Evolutionary conservation across 2,113 vertebrate genomes (phyloP).

Genomic region (Emydocephalus ijimae): DNA sequence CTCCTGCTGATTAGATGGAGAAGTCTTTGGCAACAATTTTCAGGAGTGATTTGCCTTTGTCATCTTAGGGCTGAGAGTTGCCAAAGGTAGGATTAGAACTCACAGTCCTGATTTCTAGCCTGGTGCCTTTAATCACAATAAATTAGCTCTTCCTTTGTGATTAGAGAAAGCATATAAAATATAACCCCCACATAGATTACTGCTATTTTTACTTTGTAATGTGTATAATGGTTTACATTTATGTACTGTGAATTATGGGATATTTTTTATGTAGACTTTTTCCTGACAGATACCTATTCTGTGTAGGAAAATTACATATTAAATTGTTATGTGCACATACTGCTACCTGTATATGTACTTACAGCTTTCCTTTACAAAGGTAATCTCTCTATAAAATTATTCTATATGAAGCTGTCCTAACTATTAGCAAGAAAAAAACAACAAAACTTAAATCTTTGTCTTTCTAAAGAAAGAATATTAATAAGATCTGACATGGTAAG

Average conservation of each 20-base stretch:
- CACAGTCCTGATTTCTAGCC: neutral
- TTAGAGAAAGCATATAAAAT: neutral
- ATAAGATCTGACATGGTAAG: constrained; percentile 44
- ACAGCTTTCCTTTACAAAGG: neutral
- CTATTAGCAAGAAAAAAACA: neutral
- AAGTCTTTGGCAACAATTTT: neutral
- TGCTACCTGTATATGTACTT: neutral
- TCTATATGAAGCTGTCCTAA: neutral
- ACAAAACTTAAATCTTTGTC: constrained; percentile 26
- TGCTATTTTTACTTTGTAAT: neutral
- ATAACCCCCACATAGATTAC: neutral
- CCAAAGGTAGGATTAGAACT: neutral
- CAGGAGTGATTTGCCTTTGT: neutral
- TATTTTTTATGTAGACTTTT: neutral
- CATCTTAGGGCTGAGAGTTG: neutral
- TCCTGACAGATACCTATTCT: neutral
- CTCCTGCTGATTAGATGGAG: neutral
- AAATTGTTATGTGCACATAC: neutral
- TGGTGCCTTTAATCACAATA: neutral
- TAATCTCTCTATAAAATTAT: neutral
- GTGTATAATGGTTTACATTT: neutral
- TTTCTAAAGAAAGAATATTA: neutral
- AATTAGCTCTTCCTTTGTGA: neutral
- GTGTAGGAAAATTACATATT: neutral
- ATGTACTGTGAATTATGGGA: neutral